phyloP scores from a whole-genome alignment of 2,888 invertebrate genomes.

The Fragum sueziense region DNA sequence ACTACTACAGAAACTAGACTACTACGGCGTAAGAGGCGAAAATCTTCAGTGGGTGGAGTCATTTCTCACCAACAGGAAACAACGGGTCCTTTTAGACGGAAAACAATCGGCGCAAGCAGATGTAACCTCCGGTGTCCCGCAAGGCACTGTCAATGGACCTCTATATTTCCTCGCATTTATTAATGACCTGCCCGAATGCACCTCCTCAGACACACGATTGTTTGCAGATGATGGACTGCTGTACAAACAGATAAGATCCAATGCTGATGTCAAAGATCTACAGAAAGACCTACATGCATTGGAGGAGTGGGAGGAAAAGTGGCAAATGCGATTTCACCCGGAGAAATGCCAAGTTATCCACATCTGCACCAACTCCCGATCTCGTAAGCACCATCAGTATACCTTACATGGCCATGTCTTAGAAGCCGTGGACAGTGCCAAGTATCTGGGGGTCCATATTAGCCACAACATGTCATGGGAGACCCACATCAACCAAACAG shows the following conservation, averaged over 20 bases:
- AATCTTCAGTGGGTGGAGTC: too few relatives aligned
- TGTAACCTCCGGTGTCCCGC: too few relatives aligned
- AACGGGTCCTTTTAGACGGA: too few relatives aligned
- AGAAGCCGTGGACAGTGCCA: conserved; percentile 8
- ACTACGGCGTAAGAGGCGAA: too few relatives aligned
- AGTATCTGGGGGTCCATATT: conserved; percentile 4
- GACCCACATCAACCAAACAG: neutral
- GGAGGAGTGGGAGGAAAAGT: neutral
- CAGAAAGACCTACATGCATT: neutral
- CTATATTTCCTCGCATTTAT: too few relatives aligned
- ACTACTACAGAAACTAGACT: too few relatives aligned
- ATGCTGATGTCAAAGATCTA: neutral
- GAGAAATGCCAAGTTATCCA: conserved; percentile 11
- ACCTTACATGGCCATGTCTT: conserved; percentile 4
- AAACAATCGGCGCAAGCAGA: too few relatives aligned
- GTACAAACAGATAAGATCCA: neutral
- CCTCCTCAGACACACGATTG: too few relatives aligned
- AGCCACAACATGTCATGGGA: neutral
- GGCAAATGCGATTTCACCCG: conserved; percentile 8
- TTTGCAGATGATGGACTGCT: too few relatives aligned
- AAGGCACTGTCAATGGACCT: too few relatives aligned
- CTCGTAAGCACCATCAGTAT: neutral
- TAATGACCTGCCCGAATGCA: too few relatives aligned
- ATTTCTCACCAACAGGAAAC: too few relatives aligned
- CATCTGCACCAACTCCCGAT: neutral